Conservation (phyloP, 2,113 vertebrate species). For the Larimichthys crocea region DNA sequence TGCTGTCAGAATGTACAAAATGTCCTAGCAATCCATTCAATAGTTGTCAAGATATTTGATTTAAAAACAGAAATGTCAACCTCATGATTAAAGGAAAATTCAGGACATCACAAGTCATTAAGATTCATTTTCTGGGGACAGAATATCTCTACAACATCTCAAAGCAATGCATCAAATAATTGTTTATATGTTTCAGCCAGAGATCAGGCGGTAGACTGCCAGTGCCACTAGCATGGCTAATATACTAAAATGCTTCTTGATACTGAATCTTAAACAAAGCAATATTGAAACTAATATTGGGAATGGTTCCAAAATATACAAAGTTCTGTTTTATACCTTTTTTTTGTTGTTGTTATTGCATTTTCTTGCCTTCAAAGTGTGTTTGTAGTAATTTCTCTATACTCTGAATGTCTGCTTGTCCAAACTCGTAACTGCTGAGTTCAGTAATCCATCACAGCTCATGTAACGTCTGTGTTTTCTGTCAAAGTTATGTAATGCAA, state of each 20-base stretch:
- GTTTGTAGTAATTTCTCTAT: not conserved
- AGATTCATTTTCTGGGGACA: too few relatives aligned
- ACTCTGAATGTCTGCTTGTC: not conserved
- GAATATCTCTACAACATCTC: not conserved
- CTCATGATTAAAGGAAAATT: not conserved
- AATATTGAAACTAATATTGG: not conserved
- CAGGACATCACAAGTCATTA: not conserved
- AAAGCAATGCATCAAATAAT: not conserved
- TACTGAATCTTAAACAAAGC: not conserved
- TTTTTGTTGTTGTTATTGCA: not conserved
- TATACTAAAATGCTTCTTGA: not conserved
- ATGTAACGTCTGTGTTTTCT: slow-evolving; percentile 23
- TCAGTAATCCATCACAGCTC: not conserved
- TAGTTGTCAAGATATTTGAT: too few relatives aligned
- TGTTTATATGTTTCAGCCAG: not conserved
- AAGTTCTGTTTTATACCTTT: not conserved
- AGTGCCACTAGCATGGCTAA: not conserved
- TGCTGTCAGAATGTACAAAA: too few relatives aligned
- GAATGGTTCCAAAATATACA: not conserved
- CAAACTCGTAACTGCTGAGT: slow-evolving; percentile 9
- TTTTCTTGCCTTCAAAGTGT: not conserved
- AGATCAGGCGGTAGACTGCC: not conserved
- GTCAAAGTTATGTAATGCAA: slow-evolving; percentile 8
- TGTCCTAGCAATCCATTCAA: too few relatives aligned
- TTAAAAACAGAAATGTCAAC: too few relatives aligned